A percentile compares a stretch with the other conserved stretches of the same genome.
Evolutionary conservation across 2,888 invertebrate species (phyloP).

Genomic region (Ophion ellenae): DNA sequence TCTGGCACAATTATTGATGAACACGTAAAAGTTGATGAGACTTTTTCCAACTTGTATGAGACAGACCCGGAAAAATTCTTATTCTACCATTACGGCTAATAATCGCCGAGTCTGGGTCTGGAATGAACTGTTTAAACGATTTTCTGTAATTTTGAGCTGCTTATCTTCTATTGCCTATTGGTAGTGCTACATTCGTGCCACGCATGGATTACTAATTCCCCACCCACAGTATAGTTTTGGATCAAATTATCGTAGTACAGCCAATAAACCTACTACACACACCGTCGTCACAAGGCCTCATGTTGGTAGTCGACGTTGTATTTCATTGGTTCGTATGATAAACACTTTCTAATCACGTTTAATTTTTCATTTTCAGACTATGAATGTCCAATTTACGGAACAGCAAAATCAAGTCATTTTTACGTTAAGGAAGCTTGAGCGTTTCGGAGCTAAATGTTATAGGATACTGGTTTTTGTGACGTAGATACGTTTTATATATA

Average conservation of each 20-base stretch:
- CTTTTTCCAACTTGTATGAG: neutral
- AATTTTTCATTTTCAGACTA: no score
- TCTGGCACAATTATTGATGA: neutral
- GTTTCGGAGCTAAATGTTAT: no score
- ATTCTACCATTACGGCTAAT: constrained; percentile 6
- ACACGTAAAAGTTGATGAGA: neutral
- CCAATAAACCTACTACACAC: neutral
- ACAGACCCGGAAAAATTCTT: neutral
- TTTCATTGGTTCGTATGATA: neutral
- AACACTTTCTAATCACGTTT: neutral
- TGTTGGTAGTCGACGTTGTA: neutral
- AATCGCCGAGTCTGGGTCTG: constrained; percentile 5
- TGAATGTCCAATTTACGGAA: no score
- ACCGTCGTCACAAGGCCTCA: neutral
- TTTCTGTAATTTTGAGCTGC: constrained; percentile 14
- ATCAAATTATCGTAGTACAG: neutral
- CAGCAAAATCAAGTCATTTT: no score
- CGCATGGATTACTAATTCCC: constrained; percentile 16
- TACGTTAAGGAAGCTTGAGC: no score
- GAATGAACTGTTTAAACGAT: constrained; percentile 5
- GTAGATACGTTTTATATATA: no score
- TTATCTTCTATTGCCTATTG: constrained; percentile 16
- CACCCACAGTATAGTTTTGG: neutral
- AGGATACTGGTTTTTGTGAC: no score
- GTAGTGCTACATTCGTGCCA: neutral